A percentile compares a stretch with the other conserved stretches of the same genome.
These are phyloP conservation scores for Rissa tridactyla DNA, from an alignment of 2,113 vertebrate species.

Conservation along the genomic window DNA sequence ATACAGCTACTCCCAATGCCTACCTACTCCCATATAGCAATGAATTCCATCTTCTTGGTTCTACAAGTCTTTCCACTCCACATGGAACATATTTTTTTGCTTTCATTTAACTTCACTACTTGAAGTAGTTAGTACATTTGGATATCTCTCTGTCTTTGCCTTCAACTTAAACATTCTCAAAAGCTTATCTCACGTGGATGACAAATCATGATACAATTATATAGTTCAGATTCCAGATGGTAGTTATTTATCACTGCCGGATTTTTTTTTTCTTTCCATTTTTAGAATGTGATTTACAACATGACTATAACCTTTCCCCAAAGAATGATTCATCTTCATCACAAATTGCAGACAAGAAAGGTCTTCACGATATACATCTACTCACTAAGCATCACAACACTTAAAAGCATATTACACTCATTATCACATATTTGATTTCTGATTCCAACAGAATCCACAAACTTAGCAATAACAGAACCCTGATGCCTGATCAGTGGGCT, in stretches of 20 bases:
- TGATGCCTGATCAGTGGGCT: background rate
- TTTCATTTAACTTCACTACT: background rate
- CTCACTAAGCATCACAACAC: background rate
- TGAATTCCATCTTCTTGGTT: background rate
- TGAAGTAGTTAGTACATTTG: background rate
- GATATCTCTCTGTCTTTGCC: background rate
- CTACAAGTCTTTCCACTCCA: background rate
- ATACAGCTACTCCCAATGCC: background rate
- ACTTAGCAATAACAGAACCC: background rate
- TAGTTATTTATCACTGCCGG: conserved; percentile 26
- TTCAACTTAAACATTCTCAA: background rate
- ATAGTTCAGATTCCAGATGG: conserved; percentile 39
- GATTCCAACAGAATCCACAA: background rate
- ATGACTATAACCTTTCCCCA: conserved; percentile 20
- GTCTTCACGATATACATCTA: background rate
- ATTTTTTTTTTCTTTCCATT: background rate
- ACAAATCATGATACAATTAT: conserved; percentile 17
- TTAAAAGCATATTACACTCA: background rate
- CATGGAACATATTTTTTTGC: background rate
- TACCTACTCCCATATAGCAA: background rate
- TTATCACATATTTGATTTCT: background rate
- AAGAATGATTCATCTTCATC: conserved; percentile 45
- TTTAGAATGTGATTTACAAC: conserved; percentile 24
- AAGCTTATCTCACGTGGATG: background rate
- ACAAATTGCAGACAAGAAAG: conserved; percentile 21